Evolutionary conservation across 2,888 invertebrate genomes (phyloP).

Genomic region (Achlya flavicornis): DNA sequence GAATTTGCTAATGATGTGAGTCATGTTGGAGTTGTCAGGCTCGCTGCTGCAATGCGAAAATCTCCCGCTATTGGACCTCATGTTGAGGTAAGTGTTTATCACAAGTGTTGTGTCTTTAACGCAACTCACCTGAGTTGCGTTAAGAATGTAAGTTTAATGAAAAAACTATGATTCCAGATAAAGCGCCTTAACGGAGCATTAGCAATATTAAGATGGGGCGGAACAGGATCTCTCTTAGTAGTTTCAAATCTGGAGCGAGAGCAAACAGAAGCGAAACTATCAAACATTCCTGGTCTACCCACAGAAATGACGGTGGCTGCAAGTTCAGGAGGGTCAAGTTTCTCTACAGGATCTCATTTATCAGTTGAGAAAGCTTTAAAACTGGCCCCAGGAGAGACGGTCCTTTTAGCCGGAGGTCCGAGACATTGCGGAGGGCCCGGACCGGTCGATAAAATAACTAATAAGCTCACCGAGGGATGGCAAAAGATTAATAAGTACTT

Average conservation of each 20-base stretch:
- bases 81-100: slow-evolving; percentile 55
- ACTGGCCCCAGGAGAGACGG: slow-evolving; percentile 63
- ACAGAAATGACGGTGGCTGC: slow-evolving; percentile 67
- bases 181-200: slow-evolving; percentile 81
- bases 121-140: too few relatives aligned
- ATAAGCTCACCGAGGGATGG: slow-evolving; percentile 75
- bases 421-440: slow-evolving; percentile 77
- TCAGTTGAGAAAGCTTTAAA: slow-evolving; percentile 57
- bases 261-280: slow-evolving; percentile 73
- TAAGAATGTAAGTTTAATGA: slow-evolving; percentile 1
- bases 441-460: slow-evolving; percentile 76
- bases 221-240: slow-evolving; percentile 64
- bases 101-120: too few relatives aligned
- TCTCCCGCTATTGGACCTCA: slow-evolving; percentile 74
- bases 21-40: slow-evolving; percentile 67
- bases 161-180: slow-evolving; percentile 60
- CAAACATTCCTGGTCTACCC: slow-evolving; percentile 67
- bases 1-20: slow-evolving; percentile 81
- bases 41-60: slow-evolving; percentile 70
- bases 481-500: slow-evolving; percentile 80
- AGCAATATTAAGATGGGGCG: slow-evolving; percentile 70
- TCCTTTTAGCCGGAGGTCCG: slow-evolving; percentile 66
- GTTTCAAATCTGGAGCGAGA: slow-evolving; percentile 75
- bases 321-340: slow-evolving; percentile 62
- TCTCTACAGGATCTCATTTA: slow-evolving; percentile 59